Percentiles rank a stretch among this genome's conserved stretches.
Evolutionary conservation across 2,113 vertebrate species (phyloP).

Genomic region (Chloebia gouldiae): DNA sequence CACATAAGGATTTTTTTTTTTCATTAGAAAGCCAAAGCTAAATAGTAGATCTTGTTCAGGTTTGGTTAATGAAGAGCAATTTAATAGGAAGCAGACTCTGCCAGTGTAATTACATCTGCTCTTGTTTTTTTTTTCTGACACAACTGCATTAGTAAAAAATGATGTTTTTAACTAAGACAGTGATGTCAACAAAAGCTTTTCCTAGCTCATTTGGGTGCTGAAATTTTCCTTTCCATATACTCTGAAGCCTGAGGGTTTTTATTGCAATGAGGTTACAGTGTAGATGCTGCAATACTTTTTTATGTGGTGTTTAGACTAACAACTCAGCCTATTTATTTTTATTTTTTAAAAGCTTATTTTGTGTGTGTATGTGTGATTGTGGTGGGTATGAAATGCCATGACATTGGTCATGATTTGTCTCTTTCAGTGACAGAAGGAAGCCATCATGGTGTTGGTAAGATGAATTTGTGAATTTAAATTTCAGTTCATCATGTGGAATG

Average conservation of each 20-base stretch:
- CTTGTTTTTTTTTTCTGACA: not conserved
- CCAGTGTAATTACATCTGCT: not conserved
- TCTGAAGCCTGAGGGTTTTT: not conserved
- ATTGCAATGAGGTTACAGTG: not conserved
- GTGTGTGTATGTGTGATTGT: not conserved
- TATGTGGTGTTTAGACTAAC: not conserved
- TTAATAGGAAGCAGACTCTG: not conserved
- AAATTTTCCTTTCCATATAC: not conserved
- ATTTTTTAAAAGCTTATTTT: not conserved
- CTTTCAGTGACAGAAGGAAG: not conserved
- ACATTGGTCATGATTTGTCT: not conserved
- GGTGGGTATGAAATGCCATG: not conserved
- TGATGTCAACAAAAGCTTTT: not conserved
- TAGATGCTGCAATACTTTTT: not conserved
- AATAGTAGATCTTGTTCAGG: not conserved
- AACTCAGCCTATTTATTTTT: not conserved
- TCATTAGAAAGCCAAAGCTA: not conserved
- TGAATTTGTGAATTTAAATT: not conserved
- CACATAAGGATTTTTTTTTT: not conserved
- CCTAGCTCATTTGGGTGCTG: not conserved
- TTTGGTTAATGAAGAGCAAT: not conserved
- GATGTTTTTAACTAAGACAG: not conserved
- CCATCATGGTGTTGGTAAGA: not conserved
- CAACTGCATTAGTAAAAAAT: not conserved
- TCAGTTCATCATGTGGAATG: not conserved